Conservation (phyloP, 2,888 invertebrate species). For the Salpingus planirostris region DNA sequence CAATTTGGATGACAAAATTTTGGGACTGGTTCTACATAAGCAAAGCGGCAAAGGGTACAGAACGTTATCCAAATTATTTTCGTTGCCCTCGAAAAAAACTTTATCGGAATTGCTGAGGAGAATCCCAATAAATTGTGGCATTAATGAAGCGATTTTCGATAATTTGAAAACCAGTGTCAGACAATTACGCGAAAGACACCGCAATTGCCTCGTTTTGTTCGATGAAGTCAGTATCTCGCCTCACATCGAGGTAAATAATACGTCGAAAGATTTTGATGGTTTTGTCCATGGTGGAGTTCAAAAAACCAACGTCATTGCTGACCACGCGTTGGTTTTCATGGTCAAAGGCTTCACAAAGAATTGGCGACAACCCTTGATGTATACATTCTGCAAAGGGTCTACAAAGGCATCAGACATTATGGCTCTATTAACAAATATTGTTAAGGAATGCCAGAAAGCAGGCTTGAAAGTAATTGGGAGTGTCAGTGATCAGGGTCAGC, state of each 20-base stretch:
- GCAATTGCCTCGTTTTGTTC: conserved; percentile 7
- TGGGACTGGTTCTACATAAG: conserved; percentile 7
- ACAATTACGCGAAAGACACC: conserved; percentile 2
- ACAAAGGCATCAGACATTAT: conserved; percentile 3
- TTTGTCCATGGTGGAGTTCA: conserved; percentile 6
- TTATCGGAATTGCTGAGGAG: conserved; percentile 2
- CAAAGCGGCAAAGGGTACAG: conserved; percentile 7
- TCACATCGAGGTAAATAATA: conserved; percentile 4
- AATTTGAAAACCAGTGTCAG: conserved; percentile 5
- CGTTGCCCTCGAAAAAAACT: conserved; percentile 9
- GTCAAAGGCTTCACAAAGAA: conserved; percentile 8
- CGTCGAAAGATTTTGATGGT: conserved; percentile 4
- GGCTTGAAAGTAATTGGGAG: conserved; percentile 7
- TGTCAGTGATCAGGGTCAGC: conserved; percentile 6
- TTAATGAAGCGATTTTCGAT: conserved; percentile 6
- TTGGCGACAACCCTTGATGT: conserved; percentile 11
- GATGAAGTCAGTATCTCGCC: conserved; percentile 9
- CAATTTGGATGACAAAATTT: conserved; percentile 5
- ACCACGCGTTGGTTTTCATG: conserved; percentile 13
- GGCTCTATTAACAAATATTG: conserved; percentile 1
- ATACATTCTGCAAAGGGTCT: conserved; percentile 4
- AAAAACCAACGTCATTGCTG: conserved; percentile 7
- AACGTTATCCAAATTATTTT: conserved; percentile 6
- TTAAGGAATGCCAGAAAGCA: conserved; percentile 3
- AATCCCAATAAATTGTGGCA: conserved; percentile 6